Evolutionary conservation across 2,113 vertebrate species (phyloP), one percentile per base, ranked within the genome.

Genomic region (Terrapene triunguis): DNA sequence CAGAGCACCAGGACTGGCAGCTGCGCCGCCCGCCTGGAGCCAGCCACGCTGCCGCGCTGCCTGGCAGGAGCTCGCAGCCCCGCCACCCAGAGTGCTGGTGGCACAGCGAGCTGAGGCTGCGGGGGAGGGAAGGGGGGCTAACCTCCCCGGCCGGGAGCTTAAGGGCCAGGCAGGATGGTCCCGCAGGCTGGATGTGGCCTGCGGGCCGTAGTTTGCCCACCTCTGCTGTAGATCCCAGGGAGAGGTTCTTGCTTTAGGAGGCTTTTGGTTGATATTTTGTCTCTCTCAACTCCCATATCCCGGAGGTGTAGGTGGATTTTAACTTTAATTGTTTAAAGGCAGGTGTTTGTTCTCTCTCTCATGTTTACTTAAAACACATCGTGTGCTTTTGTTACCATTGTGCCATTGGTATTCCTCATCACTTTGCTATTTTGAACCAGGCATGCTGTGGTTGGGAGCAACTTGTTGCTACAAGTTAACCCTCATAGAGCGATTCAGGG

Each of bases 331-430:
- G 93, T 95, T 92, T 84, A 93, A 69, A 93, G 94, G 85, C 95
- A 72, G 57, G 25, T 78, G 65, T 95, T 95, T 88, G 87, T 76
- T 95, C 89, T 86, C 76, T 90, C 95, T 97, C 96, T 95, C 85
- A 89, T 80, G 93, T 96, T 97, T 97, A 72, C 35, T 72, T 72
- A 72, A 32, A 65, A 72, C 65, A 21, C 19, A 10, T 59, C 2
- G 12, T 59, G 25, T 57, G 27, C n/a, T 22, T 38, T 21, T 38
- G 65, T 72, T 72, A 72, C 65, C 35, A 72, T 72, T 79, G 86
- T 47, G 0, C 0, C 47, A 27, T 86, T 94, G 72, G 76, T 95
- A 62, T 93, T 97, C 89, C 72, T 97, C 35, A 84, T 50, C 62
- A 93, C 42, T 83, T 88, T 78, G 85, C 90, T 92, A 24, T 94